Evolutionary conservation across 2,113 vertebrate genomes (phyloP), one percentile per base, ranked within the genome.

Genomic region (Gambusia holbrooki): DNA sequence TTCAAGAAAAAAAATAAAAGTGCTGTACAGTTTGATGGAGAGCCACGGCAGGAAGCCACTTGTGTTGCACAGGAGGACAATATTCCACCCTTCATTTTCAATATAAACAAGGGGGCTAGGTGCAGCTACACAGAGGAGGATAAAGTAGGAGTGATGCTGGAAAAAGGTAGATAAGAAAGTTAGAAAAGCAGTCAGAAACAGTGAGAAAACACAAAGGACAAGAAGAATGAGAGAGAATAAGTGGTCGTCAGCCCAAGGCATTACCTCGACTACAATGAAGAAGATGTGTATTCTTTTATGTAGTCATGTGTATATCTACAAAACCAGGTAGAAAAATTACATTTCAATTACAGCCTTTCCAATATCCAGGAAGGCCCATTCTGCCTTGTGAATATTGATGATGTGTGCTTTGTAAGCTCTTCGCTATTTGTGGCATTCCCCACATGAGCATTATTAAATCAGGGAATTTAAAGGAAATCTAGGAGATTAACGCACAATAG

Each of bases 161-260:
- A 74, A 87, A 87, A 81, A 73, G 81, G 69, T 76, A 74, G 85
- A 91, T 88, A 89, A 90, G 80, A 82, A 87, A 84, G 84, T 85
- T 87, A 84, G 76, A 79, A 81, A 87, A 81, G 76, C 77, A 64
- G 63, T 7, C 12, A 69, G 66, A 80, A 73, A 80, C 42, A 74
- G 72, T 12, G 68, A 79, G 32, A 86, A 83, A 62, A 73, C 66
- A 63, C n/a, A 45, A 48, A 67, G 35, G 32, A 32, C 64, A n/a
- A 71, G 69, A 69, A 66, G n/a, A 74, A 62, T 10, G 71, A 65
- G 65, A 58, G 51, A 69, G 63, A 68, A 67, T 70, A 40, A 84
- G 61, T 27, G 17, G 68, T 80, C 74, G 71, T 73, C 66, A 84
- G 78, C 82, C 65, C 71, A 35, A 81, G 75, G 62, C 73, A 80